Percentiles rank a stretch among this genome's conserved stretches.
Conservation (phyloP, 1,140 invertebrate species). For the Steinernema khuongi region DNA sequence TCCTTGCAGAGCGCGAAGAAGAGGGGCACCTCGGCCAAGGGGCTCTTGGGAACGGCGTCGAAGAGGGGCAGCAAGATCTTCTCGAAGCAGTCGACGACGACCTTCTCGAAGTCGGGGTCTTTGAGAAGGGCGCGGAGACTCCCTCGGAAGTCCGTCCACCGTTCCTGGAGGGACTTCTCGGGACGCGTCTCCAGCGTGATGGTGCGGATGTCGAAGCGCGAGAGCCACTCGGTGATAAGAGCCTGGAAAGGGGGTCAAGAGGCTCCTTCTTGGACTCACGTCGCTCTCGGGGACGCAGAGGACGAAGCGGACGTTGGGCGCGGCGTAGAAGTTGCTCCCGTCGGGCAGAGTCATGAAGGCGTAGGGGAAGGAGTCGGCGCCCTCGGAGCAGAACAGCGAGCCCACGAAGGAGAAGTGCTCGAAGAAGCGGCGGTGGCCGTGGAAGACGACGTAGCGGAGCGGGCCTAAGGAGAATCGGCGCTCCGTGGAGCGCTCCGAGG, state of each 20-base stretch:
- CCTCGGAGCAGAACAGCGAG: background rate
- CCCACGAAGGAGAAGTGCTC: background rate
- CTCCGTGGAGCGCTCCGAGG: background rate
- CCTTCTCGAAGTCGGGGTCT: background rate
- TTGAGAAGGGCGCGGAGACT: background rate
- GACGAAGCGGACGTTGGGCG: background rate
- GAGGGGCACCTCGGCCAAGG: background rate
- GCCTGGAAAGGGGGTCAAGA: background rate
- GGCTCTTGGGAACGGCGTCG: background rate
- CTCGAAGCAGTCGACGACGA: conserved; percentile 2
- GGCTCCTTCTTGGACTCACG: too few species aligned
- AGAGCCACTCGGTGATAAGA: background rate
- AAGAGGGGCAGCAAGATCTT: background rate
- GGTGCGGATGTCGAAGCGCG: background rate
- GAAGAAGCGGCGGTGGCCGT: background rate
- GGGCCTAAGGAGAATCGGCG: background rate
- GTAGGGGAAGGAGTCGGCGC: background rate
- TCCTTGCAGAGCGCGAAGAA: background rate
- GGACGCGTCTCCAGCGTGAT: background rate
- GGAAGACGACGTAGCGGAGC: background rate
- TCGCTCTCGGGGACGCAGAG: conserved; percentile 14
- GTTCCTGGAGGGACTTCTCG: background rate
- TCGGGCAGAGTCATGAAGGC: background rate
- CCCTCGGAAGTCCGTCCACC: background rate
- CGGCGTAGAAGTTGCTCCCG: conserved; percentile 11